Evolutionary conservation across 2,797 vertebrate genomes (phyloP).

Genomic region (Myoxocephalus aenaeus): DNA sequence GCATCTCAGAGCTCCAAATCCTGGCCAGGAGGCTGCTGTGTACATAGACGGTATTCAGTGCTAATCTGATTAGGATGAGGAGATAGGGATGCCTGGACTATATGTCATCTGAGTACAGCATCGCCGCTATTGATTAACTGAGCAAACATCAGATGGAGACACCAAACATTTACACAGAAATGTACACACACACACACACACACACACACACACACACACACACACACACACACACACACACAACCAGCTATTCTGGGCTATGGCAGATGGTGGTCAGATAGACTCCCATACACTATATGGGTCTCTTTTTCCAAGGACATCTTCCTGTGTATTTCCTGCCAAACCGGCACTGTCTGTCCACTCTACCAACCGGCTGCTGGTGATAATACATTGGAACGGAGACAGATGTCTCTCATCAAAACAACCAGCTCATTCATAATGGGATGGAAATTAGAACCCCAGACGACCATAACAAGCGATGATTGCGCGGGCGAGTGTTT

Average conservation of each 20-base stretch:
- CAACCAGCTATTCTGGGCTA: slow-evolving; percentile 17
- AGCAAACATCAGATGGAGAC: slow-evolving; percentile 76
- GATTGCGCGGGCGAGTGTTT: slow-evolving; percentile 31
- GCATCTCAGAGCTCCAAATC: slow-evolving; percentile 57
- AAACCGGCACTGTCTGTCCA: slow-evolving; percentile 47
- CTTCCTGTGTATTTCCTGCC: slow-evolving; percentile 47
- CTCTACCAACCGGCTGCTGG: slow-evolving; percentile 59
- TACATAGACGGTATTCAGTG: slow-evolving; percentile 68
- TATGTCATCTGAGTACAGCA: slow-evolving; percentile 70
- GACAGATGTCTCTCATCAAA: slow-evolving; percentile 71
- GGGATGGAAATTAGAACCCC: slow-evolving; percentile 56
- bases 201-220: slow-evolving; percentile 31
- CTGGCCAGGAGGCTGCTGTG: slow-evolving; percentile 71
- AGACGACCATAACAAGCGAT: slow-evolving; percentile 36
- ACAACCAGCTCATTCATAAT: slow-evolving; percentile 54
- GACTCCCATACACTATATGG: slow-evolving; percentile 39
- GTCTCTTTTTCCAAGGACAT: slow-evolving; percentile 38
- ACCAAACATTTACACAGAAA: slow-evolving; percentile 72
- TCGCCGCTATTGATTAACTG: slow-evolving; percentile 74
- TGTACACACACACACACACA: slow-evolving; percentile 20
- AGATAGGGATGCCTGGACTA: slow-evolving; percentile 66
- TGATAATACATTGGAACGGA: slow-evolving; percentile 57
- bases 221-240: slow-evolving; percentile 19
- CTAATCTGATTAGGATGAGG: slow-evolving; percentile 77
- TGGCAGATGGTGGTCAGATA: slow-evolving; percentile 70